Evolutionary conservation across 1,140 invertebrate species (phyloP), one percentile per base, ranked within the genome.

Genomic region (Dendroctonus ponderosae): DNA sequence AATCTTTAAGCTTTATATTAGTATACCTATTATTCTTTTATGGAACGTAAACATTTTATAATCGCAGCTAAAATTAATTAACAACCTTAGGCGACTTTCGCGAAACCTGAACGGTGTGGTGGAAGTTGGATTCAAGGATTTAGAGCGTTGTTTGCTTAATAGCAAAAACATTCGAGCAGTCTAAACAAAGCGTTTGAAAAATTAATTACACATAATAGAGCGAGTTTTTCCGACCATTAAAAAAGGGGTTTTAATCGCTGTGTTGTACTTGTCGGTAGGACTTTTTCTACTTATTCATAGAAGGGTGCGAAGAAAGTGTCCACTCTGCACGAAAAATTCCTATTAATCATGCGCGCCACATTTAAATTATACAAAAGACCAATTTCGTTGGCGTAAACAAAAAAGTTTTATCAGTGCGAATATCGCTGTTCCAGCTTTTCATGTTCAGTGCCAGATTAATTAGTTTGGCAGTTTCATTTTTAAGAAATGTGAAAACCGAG

Each of bases 221-320:
- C n/a, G n/a, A n/a, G n/a, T n/a, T n/a, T n/a, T n/a, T n/a, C n/a
- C n/a, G n/a, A n/a, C n/a, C n/a, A n/a, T n/a, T n/a, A 44, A 44
- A n/a, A n/a, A 8, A 7, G n/a, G 7, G 43, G 43, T 44, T 0
- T 7, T n/a, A 44, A 44, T 8, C 50, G 50, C 37, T 51, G 50
- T 51, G 37, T 12, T 51, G 9, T 9, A 7, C 37, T 51, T 54
- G 8, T n/a, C n/a, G n/a, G n/a, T n/a, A n/a, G 41, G 41, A 54
- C 7, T 40, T 38, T 54, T 40, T 40, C 38, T 14, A 54, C 38
- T 54, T 37, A 37, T 7, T 54, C 38, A 54, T 54, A 38, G 50
- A 60, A 60, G 58, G 58, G 58, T 60, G 58, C 40, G 8, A 60
- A 60, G 58, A 60, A 60, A 60, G 43, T 60, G 58, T 60, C 58